These are phyloP conservation scores for Lypha dubia DNA, from an alignment of 2,888 invertebrate species.

Conservation along the genomic window DNA sequence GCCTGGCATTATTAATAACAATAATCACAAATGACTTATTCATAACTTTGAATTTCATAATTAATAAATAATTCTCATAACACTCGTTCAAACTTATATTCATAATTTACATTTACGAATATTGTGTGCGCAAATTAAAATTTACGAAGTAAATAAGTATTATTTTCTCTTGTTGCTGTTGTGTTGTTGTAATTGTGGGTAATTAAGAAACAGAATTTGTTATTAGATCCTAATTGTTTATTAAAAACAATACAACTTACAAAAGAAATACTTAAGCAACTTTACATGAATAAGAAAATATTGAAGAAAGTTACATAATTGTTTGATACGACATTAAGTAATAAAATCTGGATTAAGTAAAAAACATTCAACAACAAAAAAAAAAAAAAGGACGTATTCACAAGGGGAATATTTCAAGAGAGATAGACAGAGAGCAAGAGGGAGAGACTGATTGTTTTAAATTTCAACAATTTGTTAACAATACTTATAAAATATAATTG, in stretches of 20 bases:
- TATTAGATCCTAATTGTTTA: slow-evolving; percentile 47
- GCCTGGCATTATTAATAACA: slow-evolving; percentile 78
- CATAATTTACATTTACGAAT: too few relatives aligned
- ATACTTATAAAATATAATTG: too few relatives aligned
- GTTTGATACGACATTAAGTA: too few relatives aligned
- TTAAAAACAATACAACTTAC: slow-evolving; percentile 2
- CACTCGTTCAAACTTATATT: slow-evolving; percentile 26
- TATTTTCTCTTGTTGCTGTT: too few relatives aligned
- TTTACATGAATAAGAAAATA: too few relatives aligned
- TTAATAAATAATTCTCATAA: slow-evolving; percentile 78
- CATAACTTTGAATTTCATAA: slow-evolving; percentile 81
- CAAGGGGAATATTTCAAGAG: too few relatives aligned
- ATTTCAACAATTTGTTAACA: too few relatives aligned
- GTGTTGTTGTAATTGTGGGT: slow-evolving; percentile 46
- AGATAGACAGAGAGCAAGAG: too few relatives aligned
- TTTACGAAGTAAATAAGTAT: background rate
- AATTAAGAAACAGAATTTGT: slow-evolving; percentile 55
- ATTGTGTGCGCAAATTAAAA: background rate
- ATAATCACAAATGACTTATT: slow-evolving; percentile 81
- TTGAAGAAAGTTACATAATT: too few relatives aligned
- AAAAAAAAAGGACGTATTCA: background rate
- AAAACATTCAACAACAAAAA: background rate
- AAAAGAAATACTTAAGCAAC: background rate
- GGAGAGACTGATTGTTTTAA: too few relatives aligned
- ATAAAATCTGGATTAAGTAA: too few relatives aligned